phyloP scores from a whole-genome alignment of 2,113 vertebrate species.

The Cryptotis parvus region DNA sequence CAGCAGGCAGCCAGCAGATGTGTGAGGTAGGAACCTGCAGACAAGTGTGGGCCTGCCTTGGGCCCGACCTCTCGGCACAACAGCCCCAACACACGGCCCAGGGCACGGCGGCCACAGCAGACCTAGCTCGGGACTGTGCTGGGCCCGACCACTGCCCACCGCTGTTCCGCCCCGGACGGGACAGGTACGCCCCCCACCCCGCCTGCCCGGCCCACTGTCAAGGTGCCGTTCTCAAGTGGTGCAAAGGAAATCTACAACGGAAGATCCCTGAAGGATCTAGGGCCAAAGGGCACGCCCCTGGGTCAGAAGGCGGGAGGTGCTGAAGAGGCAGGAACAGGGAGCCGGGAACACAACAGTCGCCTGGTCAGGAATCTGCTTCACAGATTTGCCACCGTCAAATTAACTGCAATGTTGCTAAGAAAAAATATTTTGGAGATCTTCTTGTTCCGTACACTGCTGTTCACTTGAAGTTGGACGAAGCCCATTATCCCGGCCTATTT shows the following conservation, averaged over 20 bases:
- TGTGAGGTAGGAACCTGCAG: slow-evolving; percentile 50
- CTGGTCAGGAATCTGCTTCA: not conserved
- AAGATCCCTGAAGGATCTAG: not conserved
- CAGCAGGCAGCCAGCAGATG: slow-evolving; percentile 26
- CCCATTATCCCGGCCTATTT: slow-evolving; percentile 75
- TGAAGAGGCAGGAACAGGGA: not conserved
- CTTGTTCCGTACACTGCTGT: slow-evolving; percentile 71
- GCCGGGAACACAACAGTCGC: not conserved
- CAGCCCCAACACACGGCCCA: not conserved
- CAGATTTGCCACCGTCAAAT: slow-evolving; percentile 60
- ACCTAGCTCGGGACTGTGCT: too few species aligned
- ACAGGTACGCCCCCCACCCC: too few species aligned
- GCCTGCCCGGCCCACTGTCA: not conserved
- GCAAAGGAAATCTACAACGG: not conserved
- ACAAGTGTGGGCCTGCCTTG: slow-evolving; percentile 63
- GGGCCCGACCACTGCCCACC: too few species aligned
- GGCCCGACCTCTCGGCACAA: not conserved
- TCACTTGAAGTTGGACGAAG: slow-evolving; percentile 68
- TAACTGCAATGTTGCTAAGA: slow-evolving; percentile 71
- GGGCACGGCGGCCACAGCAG: too few species aligned
- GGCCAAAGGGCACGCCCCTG: not conserved
- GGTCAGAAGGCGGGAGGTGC: not conserved
- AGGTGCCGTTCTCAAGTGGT: not conserved
- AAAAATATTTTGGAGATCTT: slow-evolving; percentile 67
- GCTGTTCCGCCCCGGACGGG: too few species aligned